Evolutionary conservation across 2,888 invertebrate genomes (phyloP).

Genomic region (Thymelicus lineola): DNA sequence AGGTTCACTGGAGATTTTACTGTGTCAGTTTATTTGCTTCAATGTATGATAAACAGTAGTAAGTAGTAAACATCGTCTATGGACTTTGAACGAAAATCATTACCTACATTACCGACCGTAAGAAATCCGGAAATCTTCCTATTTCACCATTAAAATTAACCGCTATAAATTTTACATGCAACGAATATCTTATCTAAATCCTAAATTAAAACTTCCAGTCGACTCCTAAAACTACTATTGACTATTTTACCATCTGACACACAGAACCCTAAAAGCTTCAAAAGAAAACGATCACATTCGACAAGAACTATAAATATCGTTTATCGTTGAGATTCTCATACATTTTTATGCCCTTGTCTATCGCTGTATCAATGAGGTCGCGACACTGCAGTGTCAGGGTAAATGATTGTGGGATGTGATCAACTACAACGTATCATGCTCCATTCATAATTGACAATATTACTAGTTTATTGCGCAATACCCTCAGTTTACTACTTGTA

Average conservation of each 20-base stretch:
- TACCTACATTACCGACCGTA: no score
- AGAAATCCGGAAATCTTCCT: no score
- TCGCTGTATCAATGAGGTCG: background rate
- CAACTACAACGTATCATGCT: background rate
- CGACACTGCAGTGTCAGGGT: background rate
- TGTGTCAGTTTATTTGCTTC: no score
- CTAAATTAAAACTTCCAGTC: no score
- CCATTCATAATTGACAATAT: background rate
- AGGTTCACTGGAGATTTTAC: no score
- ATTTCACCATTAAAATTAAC: no score
- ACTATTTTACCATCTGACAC: background rate
- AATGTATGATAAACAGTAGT: no score
- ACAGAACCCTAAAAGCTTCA: background rate
- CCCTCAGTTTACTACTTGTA: background rate
- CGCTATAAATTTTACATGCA: no score
- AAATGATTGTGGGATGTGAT: background rate
- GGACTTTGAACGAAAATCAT: no score
- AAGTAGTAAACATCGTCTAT: no score
- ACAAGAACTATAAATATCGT: background rate
- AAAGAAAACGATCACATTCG: background rate
- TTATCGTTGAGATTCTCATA: background rate
- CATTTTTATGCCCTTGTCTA: background rate
- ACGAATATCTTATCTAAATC: no score
- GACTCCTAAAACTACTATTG: no score
- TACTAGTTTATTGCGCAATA: background rate